Evolutionary conservation across 2,797 vertebrate species (phyloP), one percentile per base, ranked within the genome.

Genomic region (Microhierax caerulescens): DNA sequence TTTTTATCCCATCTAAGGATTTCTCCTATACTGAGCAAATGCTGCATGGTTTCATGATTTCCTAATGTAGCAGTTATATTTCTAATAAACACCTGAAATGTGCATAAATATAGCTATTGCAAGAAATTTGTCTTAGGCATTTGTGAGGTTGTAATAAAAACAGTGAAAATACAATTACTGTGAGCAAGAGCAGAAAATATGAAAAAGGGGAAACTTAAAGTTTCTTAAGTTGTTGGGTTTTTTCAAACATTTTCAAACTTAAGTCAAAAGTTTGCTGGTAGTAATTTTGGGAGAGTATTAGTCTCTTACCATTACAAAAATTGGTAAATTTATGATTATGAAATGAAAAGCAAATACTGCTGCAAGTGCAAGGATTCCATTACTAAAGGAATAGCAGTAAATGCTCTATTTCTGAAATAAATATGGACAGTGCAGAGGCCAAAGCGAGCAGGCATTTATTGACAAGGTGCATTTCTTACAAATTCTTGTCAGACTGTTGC

Each of bases 11-110:
- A 10, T 36, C 11, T 70, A 68, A 80, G 13, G 21, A 54, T 88
- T 90, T 84, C 15, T 90, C 1, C 57, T 88, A 1, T 65, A 56
- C 21, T 39, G n/a, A 34, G 11, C 21, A 79, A 64, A 45, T 45
- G 13, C 36, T 90, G 87, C 76, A 78, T 92, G 82, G 69, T 37
- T 95, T 81, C 76, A 78, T 92, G 82, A 73, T 37, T 95, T 81
- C 36, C 50, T 65, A 83, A 81, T 14, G 11, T 36, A 63, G 41
- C 51, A 68, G 24, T 88, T 93, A 53, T 21, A 22, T 57, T 74
- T 63, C 75, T 80, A 74, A 60, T 48, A 34, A 91, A 54, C 56
- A 56, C 25, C 22, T 92, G 50, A 61, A 75, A 37, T 53, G 8
- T 53, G 19, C 28, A 48, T 60, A 43, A 28, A 0, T 39, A 20